Evolutionary conservation across 2,888 invertebrate genomes (phyloP), one percentile per base, ranked within the genome.

Genomic region (Eudemis profundana): DNA sequence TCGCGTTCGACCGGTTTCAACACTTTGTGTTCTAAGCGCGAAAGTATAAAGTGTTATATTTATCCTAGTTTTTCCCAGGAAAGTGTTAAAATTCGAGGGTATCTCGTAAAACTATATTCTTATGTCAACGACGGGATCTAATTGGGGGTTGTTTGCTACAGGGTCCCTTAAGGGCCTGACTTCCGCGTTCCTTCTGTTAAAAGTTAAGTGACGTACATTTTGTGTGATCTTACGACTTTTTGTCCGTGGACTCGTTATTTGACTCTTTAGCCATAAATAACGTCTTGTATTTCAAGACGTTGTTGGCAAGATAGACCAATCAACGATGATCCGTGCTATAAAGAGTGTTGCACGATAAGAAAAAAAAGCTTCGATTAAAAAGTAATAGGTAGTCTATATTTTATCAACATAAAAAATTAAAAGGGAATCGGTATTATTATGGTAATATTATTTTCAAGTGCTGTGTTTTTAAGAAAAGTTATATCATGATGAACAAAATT

Each of bases 61-160:
- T 33, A 10, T 1, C 7, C 33, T 15, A 1, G 27, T 29, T 15
- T 49, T 49, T 23, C 23, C 23, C 1, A 7, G 1, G 23, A 33
- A 29, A 15, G 49, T 50, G 17, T 50, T 29, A 50, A 27, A 27
- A 50, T 50, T 50, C 29, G 12, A 14, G 15, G 29, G 49, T 17
- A 29, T 4, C 15, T 17, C 29, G 17, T 50, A 50, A 33, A 50
- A 50, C 29, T 33, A 33, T 29, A 51, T 36, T 51, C 33, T 51
- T 33, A 36, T 14, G 36, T n/a, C 10, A 36, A 38, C 2, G 51
- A 36, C 33, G 10, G 8, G 19, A 21, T 17, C 19, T 51, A 51
- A 36, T 51, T 51, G 33, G 33, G 38, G 17, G 36, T 10, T 10
- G 33, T 29, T n/a, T 27, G 15, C 15, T 49, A 27, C 27, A 49